phyloP scores from a whole-genome alignment of 2,888 invertebrate species.

The Metopia argyrocephala region DNA sequence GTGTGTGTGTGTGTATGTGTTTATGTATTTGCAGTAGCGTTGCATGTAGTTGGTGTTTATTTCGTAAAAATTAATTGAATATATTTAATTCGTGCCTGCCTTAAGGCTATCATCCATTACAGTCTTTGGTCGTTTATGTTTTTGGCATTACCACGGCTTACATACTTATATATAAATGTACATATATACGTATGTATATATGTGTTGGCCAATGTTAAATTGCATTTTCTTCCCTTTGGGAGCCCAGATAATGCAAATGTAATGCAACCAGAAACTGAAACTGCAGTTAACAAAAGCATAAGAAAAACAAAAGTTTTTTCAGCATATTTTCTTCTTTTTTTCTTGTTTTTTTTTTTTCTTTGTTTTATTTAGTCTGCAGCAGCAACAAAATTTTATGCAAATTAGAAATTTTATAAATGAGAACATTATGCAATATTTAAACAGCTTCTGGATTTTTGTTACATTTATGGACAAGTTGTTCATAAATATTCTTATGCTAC shows the following conservation, averaged over 20 bases:
- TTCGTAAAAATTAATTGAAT: conserved; percentile 63
- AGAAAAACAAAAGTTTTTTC: neutral
- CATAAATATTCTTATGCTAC: conserved; percentile 37
- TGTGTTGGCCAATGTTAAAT: conserved; percentile 12
- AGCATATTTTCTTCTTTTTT: no score
- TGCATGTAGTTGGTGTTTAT: conserved; percentile 53
- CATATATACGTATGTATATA: no score
- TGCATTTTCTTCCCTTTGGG: conserved; percentile 1
- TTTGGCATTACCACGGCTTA: neutral
- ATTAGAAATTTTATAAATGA: conserved; percentile 45
- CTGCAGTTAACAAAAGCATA: neutral
- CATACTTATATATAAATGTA: no score
- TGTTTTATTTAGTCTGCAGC: no score
- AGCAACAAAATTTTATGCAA: conserved; percentile 51
- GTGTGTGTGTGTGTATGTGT: neutral
- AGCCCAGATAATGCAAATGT: neutral
- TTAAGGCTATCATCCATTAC: conserved; percentile 31
- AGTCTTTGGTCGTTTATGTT: conserved; percentile 8
- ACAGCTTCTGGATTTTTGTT: conserved; percentile 54
- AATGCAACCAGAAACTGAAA: neutral
- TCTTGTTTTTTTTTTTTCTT: no score
- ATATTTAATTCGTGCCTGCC: conserved; percentile 60
- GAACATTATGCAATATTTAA: conserved; percentile 12
- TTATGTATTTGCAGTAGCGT: conserved; percentile 19
- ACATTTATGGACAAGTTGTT: conserved; percentile 25